Evolutionary conservation across 2,113 vertebrate genomes (phyloP).

Genomic region (Beaufortia kweichowensis): DNA sequence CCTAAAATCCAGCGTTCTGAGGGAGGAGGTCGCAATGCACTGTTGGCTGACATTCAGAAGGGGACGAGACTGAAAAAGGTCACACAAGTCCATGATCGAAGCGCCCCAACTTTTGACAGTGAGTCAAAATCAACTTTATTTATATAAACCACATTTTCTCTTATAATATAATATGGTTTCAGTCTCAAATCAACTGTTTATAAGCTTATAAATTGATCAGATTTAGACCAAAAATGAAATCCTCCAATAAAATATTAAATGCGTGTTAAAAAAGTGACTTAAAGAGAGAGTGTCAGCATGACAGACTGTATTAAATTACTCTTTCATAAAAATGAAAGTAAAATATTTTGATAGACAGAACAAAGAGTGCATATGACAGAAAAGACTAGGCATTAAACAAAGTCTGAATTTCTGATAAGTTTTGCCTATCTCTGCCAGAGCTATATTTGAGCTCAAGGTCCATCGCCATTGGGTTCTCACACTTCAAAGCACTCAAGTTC

Average conservation of each 20-base stretch:
- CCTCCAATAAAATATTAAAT: too few species aligned
- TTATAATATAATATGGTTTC: too few species aligned
- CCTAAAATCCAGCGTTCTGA: conserved; percentile 59
- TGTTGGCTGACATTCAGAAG: conserved; percentile 91
- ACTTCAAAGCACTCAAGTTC: conserved; percentile 8
- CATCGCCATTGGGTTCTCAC: conserved; percentile 22
- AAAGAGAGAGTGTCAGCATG: background rate
- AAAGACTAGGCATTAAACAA: background rate
- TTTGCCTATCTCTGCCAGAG: conserved; percentile 21
- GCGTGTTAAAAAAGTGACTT: too few species aligned
- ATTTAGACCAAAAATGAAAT: too few species aligned
- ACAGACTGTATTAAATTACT: background rate
- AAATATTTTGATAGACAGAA: background rate
- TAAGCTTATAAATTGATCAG: background rate
- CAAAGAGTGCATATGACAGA: background rate
- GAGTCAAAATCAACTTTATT: conserved; percentile 61
- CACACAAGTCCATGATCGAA: conserved; percentile 88
- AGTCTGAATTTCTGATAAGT: background rate
- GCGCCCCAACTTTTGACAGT: conserved; percentile 86
- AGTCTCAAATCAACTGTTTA: too few species aligned
- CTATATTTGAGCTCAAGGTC: conserved; percentile 40
- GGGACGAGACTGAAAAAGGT: conserved; percentile 86
- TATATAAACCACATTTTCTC: background rate
- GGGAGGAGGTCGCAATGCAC: conserved; percentile 77
- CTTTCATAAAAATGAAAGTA: background rate